Evolutionary conservation across 2,888 invertebrate species (phyloP), one percentile per base, ranked within the genome.

Genomic region (Fabriciana adippe): DNA sequence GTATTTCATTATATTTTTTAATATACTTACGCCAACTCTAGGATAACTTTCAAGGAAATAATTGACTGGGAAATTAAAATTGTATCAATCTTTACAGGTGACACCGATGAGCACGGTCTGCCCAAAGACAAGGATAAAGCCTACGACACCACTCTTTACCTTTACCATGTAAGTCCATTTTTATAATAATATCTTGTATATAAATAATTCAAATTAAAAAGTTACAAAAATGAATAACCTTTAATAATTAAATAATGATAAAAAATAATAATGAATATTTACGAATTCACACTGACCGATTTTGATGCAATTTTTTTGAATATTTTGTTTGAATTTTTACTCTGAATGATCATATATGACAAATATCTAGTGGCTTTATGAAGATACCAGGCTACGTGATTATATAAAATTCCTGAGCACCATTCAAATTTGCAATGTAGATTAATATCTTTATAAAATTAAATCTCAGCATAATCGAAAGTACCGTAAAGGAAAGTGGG

Each of bases 81-180:
- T 15, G 54, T 72, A 68, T 51, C 73, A 73, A 79, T 86, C 77
- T 76, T 93, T 92, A 5, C 90, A 95, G 95, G 95, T 85, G 96
- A 96, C 79, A 93, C 94, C 78, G 96, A 96, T 81, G 95, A 95
- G 68, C 94, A 94, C 88, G 94, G 94, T 74, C 90, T 94, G 70
- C 90, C 93, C 55, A 89, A 93, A 75, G 96, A 95, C 78, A 95
- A 96, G 88, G 96, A 95, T 86, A 95, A 95, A 82, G 94, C 95
- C 71, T 96, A 95, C 79, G 97, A 97, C 87, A 97, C 97, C 81
- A 97, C 97, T 88, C 95, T 97, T 79, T 97, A 97, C 90, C 95
- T 97, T 72, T 97, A 96, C 81, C 95, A 95, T 92, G 96, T 96
- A 87, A 95, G 95, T 94, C 66, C 13, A 31, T n/a, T 56, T 41